Evolutionary conservation across 2,888 invertebrate genomes (phyloP).

Genomic region (Belgica antarctica): DNA sequence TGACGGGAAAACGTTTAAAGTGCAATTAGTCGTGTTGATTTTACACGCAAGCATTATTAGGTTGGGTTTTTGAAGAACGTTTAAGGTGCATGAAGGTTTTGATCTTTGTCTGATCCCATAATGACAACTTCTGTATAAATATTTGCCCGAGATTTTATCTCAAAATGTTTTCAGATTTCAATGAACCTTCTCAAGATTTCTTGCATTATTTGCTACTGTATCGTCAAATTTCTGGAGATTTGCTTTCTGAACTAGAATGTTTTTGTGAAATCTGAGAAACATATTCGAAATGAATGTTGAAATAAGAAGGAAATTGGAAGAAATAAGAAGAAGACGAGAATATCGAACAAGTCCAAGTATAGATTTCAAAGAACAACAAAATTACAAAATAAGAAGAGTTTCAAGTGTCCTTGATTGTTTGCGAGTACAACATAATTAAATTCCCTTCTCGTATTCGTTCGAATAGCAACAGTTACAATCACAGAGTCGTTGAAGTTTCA

Average conservation of each 20-base stretch:
- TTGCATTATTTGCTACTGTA: background rate
- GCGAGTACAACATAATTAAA: no score
- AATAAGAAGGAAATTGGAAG: no score
- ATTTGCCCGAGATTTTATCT: slow-evolving; percentile 26
- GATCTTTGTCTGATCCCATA: background rate
- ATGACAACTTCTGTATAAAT: background rate
- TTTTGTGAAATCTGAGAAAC: slow-evolving; percentile 31
- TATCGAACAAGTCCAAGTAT: no score
- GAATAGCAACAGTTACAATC: background rate
- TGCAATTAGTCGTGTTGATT: slow-evolving; percentile 12
- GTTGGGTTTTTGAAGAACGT: no score
- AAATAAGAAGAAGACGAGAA: no score
- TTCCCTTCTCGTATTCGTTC: background rate
- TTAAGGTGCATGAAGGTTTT: background rate
- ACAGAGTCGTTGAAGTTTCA: background rate
- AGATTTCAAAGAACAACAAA: slow-evolving; percentile 21
- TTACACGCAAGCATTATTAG: background rate
- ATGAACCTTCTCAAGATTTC: slow-evolving; percentile 10
- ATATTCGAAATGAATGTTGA: slow-evolving; percentile 3
- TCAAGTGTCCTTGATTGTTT: background rate
- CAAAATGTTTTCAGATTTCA: no score
- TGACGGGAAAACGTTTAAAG: slow-evolving; percentile 5
- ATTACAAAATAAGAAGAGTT: background rate
- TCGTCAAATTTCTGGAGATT: background rate
- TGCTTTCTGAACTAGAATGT: slow-evolving; percentile 6